A percentile compares a stretch with the other conserved stretches of the same genome.
Conservation (phyloP, 2,888 invertebrate species). For the Lycaena phlaeas region DNA sequence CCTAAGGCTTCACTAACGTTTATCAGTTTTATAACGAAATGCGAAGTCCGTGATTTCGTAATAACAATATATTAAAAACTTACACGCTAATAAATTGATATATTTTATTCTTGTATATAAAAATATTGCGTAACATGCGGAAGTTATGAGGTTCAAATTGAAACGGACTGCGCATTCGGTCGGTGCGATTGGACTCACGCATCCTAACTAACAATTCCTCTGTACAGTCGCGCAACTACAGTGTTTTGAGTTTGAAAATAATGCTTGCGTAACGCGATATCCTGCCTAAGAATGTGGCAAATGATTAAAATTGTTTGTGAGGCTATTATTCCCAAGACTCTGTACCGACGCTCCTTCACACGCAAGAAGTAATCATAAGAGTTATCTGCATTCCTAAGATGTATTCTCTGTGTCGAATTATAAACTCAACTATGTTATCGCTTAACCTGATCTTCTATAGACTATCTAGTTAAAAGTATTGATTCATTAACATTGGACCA, state of each 20-base stretch:
- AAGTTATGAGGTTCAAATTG: constrained; percentile 11
- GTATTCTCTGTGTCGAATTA: not conserved
- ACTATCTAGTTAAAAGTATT: constrained; percentile 66
- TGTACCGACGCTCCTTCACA: not conserved
- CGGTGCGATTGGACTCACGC: constrained; percentile 19
- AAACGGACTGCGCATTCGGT: constrained; percentile 18
- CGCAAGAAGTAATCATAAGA: not conserved
- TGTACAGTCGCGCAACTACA: not conserved
- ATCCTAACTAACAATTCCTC: constrained; percentile 18
- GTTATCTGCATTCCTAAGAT: not conserved
- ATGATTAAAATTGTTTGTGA: too few species aligned
- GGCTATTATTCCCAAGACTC: not conserved
- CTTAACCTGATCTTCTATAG: constrained; percentile 31
- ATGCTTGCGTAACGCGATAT: too few species aligned
- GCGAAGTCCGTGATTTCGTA: constrained; percentile 25
- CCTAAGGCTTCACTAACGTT: constrained; percentile 43
- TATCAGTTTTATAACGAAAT: constrained; percentile 29
- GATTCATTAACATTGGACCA: constrained; percentile 73
- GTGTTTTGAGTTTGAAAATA: constrained; percentile 20
- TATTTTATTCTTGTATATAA: constrained; percentile 42
- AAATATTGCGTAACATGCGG: constrained; percentile 39
- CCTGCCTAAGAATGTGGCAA: too few species aligned
- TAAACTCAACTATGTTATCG: not conserved
- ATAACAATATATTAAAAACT: constrained; percentile 23
- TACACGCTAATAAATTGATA: constrained; percentile 42